Percentiles rank a stretch among this genome's conserved stretches.
Evolutionary conservation across 2,113 vertebrate genomes (phyloP).

Genomic region (Pterocles burchelli): DNA sequence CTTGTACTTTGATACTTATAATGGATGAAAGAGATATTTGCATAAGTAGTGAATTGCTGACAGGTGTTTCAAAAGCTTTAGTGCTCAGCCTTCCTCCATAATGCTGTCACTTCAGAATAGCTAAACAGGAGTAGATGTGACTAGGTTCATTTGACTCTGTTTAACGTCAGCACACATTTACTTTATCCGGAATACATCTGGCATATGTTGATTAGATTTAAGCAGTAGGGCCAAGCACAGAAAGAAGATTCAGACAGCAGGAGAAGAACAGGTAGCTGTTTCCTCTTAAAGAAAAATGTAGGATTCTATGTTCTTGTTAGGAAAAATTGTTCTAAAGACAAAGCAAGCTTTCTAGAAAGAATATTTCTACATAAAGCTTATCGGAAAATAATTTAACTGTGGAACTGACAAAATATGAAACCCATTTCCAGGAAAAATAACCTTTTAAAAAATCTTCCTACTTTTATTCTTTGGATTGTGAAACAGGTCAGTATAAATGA

Average conservation of each 20-base stretch:
- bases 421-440: slow-evolving; percentile 24
- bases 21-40: neutral
- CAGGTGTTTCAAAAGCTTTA: slow-evolving; percentile 48
- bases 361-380: neutral
- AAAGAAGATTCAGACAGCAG: neutral
- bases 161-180: slow-evolving; percentile 22
- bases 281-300: neutral
- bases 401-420: slow-evolving; percentile 27
- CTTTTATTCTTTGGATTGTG: slow-evolving; percentile 44
- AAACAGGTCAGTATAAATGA: slow-evolving; percentile 51
- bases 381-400: neutral
- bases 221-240: neutral
- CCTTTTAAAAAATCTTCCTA: slow-evolving; percentile 29
- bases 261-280: neutral
- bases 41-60: slow-evolving; percentile 14
- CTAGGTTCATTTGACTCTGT: neutral
- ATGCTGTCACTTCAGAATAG: slow-evolving; percentile 43
- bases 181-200: slow-evolving; percentile 12
- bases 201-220: neutral
- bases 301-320: neutral
- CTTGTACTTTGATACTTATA: neutral
- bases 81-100: neutral
- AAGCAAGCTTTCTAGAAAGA: neutral
- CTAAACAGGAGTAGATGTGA: slow-evolving; percentile 20
- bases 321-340: neutral